Evolutionary conservation across 2,797 vertebrate species (phyloP).

Genomic region (Knipowitschia caucasica): DNA sequence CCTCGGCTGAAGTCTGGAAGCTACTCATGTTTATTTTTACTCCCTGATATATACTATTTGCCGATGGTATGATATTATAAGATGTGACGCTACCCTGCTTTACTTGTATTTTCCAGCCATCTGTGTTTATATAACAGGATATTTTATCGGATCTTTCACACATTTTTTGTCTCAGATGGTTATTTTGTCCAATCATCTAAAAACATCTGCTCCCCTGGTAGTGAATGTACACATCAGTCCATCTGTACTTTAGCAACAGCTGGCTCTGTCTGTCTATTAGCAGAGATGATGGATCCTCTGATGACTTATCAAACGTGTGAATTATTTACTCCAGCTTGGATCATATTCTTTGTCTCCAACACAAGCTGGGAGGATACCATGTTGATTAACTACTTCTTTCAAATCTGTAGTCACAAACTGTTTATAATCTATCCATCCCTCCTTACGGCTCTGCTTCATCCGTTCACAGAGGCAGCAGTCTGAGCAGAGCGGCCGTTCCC

Average conservation of each 20-base stretch:
- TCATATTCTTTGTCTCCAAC: neutral
- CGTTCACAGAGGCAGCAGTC: too few relatives aligned
- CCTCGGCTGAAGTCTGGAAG: too few relatives aligned
- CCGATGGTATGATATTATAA: too few relatives aligned
- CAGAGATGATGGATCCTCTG: neutral
- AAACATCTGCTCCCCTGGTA: slow-evolving; percentile 3
- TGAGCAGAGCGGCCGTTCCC: too few relatives aligned
- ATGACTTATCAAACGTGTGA: slow-evolving; percentile 8
- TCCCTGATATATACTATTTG: too few relatives aligned
- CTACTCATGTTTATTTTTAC: too few relatives aligned
- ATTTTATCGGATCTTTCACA: neutral
- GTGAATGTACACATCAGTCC: slow-evolving; percentile 7
- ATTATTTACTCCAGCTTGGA: neutral
- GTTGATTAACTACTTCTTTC: neutral
- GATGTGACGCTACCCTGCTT: neutral
- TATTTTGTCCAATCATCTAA: slow-evolving; percentile 11
- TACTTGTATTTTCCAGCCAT: slow-evolving; percentile 7
- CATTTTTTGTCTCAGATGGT: slow-evolving; percentile 4
- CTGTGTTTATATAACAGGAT: neutral
- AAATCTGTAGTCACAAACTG: neutral
- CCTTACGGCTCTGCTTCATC: too few relatives aligned
- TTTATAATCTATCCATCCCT: too few relatives aligned
- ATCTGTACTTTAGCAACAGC: slow-evolving; percentile 7
- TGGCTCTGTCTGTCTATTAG: slow-evolving; percentile 7
- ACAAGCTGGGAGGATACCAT: neutral